Evolutionary conservation across 2,888 invertebrate genomes (phyloP).

Genomic region (Melipona beecheii): DNA sequence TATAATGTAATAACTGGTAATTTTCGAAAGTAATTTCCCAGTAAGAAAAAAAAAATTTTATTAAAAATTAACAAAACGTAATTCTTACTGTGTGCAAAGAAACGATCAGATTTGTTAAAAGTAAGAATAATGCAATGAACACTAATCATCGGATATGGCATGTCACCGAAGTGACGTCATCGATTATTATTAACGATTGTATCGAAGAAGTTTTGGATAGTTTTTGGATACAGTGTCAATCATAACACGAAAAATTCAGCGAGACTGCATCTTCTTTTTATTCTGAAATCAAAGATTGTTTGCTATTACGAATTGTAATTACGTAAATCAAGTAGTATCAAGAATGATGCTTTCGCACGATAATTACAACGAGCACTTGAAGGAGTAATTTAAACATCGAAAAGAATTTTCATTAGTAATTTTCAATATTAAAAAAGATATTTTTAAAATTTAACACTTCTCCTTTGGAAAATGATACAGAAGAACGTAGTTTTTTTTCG

Average conservation of each 20-base stretch:
- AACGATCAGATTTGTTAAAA: too few relatives aligned
- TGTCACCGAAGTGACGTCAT: too few relatives aligned
- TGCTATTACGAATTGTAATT: not conserved
- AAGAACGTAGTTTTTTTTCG: not conserved
- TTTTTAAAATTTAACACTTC: not conserved
- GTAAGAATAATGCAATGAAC: too few relatives aligned
- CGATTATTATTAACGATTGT: too few relatives aligned
- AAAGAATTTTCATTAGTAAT: not conserved
- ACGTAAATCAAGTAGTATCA: not conserved
- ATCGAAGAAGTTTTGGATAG: not conserved
- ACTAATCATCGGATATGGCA: too few relatives aligned
- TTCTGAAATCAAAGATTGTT: not conserved
- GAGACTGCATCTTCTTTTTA: not conserved
- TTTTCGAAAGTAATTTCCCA: too few relatives aligned
- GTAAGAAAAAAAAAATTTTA: too few relatives aligned
- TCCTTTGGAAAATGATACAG: not conserved
- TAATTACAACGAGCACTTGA: not conserved
- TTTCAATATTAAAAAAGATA: not conserved
- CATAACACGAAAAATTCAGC: not conserved
- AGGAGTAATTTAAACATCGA: not conserved
- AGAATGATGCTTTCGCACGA: not conserved
- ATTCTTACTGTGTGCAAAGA: too few relatives aligned
- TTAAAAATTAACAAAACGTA: too few relatives aligned
- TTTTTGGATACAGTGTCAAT: not conserved
- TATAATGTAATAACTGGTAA: too few relatives aligned